Evolutionary conservation across 2,888 invertebrate genomes (phyloP).

Genomic region (Ochropleura plecta): DNA sequence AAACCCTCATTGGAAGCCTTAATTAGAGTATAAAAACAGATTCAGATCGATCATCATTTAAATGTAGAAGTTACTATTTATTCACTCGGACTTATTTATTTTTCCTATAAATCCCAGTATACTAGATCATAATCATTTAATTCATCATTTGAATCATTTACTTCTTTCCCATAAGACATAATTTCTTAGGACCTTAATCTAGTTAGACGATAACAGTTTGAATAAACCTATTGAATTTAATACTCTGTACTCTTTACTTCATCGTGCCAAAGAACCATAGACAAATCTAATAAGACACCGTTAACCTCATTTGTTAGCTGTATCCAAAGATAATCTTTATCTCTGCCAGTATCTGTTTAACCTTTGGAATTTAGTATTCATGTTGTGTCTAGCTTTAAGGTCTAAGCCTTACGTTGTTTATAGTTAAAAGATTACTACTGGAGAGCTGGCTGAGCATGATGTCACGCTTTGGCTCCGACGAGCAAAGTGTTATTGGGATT

Average conservation of each 20-base stretch:
- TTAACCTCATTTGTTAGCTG: not conserved
- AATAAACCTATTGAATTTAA: not conserved
- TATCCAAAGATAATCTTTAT: constrained; percentile 5
- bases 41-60: not conserved
- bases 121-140: no score
- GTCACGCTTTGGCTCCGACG: no score
- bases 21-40: not conserved
- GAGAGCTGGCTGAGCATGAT: no score
- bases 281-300: not conserved
- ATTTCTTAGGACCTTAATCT: not conserved
- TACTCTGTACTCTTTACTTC: not conserved
- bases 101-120: not conserved
- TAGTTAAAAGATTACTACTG: not conserved
- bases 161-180: not conserved
- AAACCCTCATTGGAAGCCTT: not conserved
- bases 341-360: not conserved
- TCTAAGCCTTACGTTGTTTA: not conserved
- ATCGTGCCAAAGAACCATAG: not conserved
- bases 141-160: no score
- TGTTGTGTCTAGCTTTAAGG: not conserved
- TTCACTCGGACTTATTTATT: not conserved
- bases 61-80: not conserved
- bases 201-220: not conserved
- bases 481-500: no score
- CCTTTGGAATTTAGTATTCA: not conserved